Evolutionary conservation across 1,140 invertebrate genomes (phyloP).

Genomic region (Orchestia grillus): DNA sequence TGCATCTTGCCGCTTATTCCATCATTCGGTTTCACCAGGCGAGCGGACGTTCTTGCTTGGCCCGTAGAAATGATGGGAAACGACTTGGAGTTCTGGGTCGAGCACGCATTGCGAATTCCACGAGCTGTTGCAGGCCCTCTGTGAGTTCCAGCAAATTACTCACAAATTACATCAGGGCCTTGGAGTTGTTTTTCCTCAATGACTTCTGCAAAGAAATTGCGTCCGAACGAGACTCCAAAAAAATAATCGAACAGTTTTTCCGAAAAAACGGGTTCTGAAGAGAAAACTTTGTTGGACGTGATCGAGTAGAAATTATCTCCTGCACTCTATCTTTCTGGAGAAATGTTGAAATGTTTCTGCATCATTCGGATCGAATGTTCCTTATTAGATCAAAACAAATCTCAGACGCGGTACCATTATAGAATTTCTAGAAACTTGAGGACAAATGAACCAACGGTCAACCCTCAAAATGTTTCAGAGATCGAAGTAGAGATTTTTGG

Average conservation of each 20-base stretch:
- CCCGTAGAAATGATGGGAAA: neutral
- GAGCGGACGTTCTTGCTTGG: neutral
- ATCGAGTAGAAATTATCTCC: neutral
- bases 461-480: too few relatives aligned
- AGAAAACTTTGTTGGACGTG: neutral
- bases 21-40: neutral
- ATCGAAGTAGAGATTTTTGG: too few relatives aligned
- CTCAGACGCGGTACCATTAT: too few relatives aligned
- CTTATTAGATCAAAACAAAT: too few relatives aligned
- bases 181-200: slow-evolving; percentile 21
- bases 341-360: too few relatives aligned
- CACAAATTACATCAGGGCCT: slow-evolving; percentile 3
- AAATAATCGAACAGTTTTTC: neutral
- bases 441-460: too few relatives aligned
- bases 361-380: too few relatives aligned
- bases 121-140: neutral
- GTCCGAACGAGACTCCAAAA: neutral
- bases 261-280: neutral
- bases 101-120: neutral
- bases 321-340: too few relatives aligned
- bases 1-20: neutral
- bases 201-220: neutral
- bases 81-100: neutral
- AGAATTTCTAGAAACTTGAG: too few relatives aligned
- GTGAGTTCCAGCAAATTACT: slow-evolving; percentile 13